Evolutionary conservation across 2,888 invertebrate species (phyloP).

Genomic region (Orthosia incerta): DNA sequence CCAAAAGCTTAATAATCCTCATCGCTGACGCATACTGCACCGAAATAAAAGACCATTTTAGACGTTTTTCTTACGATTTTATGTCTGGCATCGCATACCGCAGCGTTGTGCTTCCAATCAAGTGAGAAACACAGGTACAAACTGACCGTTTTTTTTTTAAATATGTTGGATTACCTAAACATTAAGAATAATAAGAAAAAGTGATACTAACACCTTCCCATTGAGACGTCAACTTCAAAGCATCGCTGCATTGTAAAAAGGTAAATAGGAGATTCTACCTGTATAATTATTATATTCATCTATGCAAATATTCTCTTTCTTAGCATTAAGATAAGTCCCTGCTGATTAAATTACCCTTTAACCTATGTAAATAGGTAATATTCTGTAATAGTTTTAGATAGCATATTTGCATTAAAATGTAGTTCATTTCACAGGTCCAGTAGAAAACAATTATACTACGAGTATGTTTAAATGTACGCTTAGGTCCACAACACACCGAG

Average conservation of each 20-base stretch:
- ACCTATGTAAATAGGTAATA: slow-evolving; percentile 44
- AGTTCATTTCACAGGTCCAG: background rate
- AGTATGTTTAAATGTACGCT: too few relatives aligned
- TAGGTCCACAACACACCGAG: too few relatives aligned
- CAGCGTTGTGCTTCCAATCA: too few relatives aligned
- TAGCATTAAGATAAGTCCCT: slow-evolving; percentile 31
- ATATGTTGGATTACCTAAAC: too few relatives aligned
- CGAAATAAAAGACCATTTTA: too few relatives aligned
- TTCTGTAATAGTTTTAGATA: slow-evolving; percentile 26
- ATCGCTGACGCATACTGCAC: too few relatives aligned
- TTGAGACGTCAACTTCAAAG: background rate
- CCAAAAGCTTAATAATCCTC: too few relatives aligned
- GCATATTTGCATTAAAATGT: slow-evolving; percentile 13
- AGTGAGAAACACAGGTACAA: too few relatives aligned
- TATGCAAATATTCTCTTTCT: slow-evolving; percentile 12
- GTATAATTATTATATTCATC: background rate
- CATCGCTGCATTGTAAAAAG: background rate
- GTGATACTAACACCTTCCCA: background rate
- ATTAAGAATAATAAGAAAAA: too few relatives aligned
- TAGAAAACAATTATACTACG: background rate
- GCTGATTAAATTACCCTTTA: slow-evolving; percentile 42
- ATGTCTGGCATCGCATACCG: too few relatives aligned
- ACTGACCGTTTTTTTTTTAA: too few relatives aligned
- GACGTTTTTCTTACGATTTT: too few relatives aligned
- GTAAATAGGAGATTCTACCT: background rate